phyloP scores from a whole-genome alignment of 2,113 vertebrate genomes.

The Diadophis punctatus region DNA sequence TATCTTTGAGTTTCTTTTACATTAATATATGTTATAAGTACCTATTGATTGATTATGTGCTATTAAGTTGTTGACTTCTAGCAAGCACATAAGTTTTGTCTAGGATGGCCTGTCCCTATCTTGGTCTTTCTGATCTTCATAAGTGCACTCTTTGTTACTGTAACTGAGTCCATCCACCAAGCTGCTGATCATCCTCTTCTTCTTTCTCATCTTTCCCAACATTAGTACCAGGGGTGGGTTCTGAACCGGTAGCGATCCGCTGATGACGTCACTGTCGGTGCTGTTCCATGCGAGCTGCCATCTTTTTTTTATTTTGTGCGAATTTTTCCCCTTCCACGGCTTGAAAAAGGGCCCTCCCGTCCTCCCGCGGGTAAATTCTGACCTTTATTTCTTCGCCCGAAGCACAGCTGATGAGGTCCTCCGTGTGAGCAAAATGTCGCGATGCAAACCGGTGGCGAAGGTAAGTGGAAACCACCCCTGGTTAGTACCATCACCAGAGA shows the following conservation, averaged over 20 bases:
- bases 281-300: no score
- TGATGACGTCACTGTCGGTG: no score
- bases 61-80: background rate
- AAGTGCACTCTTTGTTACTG: background rate
- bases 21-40: background rate
- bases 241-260: no score
- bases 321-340: no score
- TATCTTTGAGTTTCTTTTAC: background rate
- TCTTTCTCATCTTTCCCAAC: background rate
- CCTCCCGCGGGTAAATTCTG: no score
- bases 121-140: background rate
- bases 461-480: no score
- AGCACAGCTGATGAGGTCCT: no score
- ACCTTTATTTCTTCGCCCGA: no score
- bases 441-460: no score
- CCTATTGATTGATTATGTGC: background rate
- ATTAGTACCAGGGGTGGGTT: background rate
- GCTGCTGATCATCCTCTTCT: background rate
- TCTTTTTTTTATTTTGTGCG: no score
- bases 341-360: no score
- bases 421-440: no score
- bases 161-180: background rate
- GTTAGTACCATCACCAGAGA: background rate
- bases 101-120: background rate
- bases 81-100: background rate